Base-by-base conservation (phyloP, 2,113 vertebrate genomes). In the Podiceps cristatus region DNA sequence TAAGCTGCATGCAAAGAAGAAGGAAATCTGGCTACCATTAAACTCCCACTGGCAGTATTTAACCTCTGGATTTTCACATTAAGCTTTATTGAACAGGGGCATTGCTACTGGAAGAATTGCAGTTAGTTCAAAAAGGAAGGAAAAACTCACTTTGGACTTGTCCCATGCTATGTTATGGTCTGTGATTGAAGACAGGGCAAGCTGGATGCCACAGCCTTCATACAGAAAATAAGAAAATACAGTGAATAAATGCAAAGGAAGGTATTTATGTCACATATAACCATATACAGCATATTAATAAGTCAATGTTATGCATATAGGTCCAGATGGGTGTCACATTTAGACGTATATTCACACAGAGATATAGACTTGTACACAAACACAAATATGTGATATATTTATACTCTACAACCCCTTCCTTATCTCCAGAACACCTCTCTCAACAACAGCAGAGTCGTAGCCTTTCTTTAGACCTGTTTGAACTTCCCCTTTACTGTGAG, bases 391-490 rank as follows among this genome's bases (percentile, higher is more conserved):
- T 11, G 13, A 29, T 71, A 24, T 45, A 82, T 95, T 86, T 89
- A 27, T 52, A 86, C 35, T 59, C 18, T 63, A 83, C 15, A 76
- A 45, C 14, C 37, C 28, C 42, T 82, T 80, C 18, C 42, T 91
- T 92, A 81, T 90, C 75, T 69, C 22, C 23, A 69, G 35, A 56
- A 29, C 35, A 66, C 31, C 31, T 64, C 58, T 85, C 47, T 87
- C 71, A 84, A 29, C 47, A 89, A 49, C 7, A 18, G n/a, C 53
- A 81, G 11, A 80, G 49, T 66, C 85, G 28, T 24, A 81, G 69
- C 52, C 9, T 89, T 69, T 60, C 80, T 55, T 86, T 69, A 91
- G 90, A 96, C 44, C 58, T 75, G 59, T 90, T 92, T 96, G 94
- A 96, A 97, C 50, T 90, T 89, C 72, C 15, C 33, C 37, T 92